Evolutionary conservation across 2,888 invertebrate genomes (phyloP).

Genomic region (Camptogramma bilineatum): DNA sequence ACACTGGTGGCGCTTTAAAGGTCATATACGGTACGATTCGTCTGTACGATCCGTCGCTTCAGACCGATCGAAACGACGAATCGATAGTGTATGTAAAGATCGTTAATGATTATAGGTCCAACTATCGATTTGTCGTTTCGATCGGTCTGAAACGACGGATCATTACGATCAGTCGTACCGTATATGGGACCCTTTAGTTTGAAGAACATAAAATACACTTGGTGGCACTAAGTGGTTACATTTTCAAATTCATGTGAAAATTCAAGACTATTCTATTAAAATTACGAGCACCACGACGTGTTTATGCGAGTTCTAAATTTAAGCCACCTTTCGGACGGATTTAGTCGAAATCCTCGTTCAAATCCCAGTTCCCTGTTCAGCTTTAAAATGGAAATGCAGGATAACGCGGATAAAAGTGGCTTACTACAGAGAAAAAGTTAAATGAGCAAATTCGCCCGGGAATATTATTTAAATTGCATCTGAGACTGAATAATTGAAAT

Average conservation of each 20-base stretch:
- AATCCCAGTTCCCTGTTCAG: slow-evolving; percentile 58
- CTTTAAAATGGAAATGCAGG: slow-evolving; percentile 68
- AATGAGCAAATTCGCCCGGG: slow-evolving; percentile 54
- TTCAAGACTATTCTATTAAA: slow-evolving; percentile 46
- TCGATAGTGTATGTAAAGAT: too few species aligned
- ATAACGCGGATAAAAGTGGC: slow-evolving; percentile 64
- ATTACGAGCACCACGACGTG: slow-evolving; percentile 48
- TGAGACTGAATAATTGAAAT: slow-evolving; percentile 43
- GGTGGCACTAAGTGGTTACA: not conserved
- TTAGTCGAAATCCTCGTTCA: slow-evolving; percentile 57
- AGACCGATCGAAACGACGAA: too few species aligned
- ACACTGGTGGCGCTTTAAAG: too few species aligned
- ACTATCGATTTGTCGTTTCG: too few species aligned
- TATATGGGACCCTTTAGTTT: too few species aligned
- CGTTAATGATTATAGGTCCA: too few species aligned
- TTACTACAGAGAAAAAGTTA: slow-evolving; percentile 60
- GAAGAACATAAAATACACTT: too few species aligned
- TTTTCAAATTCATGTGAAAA: slow-evolving; percentile 6
- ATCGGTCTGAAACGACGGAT: too few species aligned
- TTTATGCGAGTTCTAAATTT: slow-evolving; percentile 47
- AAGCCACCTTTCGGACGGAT: slow-evolving; percentile 59
- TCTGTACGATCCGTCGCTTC: too few species aligned
- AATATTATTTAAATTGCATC: slow-evolving; percentile 59
- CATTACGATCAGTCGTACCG: too few species aligned
- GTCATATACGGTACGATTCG: too few species aligned